Evolutionary conservation across 2,888 invertebrate species (phyloP), one percentile per base, ranked within the genome.

Genomic region (Salpingus planirostris): DNA sequence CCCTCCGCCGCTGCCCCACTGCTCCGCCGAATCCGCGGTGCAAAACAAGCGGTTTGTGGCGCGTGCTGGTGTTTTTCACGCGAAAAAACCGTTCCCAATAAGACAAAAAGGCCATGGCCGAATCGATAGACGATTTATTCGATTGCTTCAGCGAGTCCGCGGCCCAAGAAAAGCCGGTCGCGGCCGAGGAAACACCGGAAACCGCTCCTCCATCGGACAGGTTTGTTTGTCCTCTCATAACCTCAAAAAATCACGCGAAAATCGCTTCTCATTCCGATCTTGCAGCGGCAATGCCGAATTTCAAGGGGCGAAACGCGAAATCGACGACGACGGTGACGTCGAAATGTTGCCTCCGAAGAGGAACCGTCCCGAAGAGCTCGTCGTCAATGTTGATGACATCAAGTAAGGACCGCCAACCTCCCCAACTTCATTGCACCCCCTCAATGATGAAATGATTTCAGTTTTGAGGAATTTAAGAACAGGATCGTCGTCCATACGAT

Each of bases 401-500:
- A 62, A 64, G 64, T 64, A 47, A 39, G 48, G 29, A 8, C 22
- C 12, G 27, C 29, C 12, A 15, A 25, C 12, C n/a, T 12, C 25
- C 11, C 15, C 11, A 7, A 13, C 13, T 4, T n/a, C 5, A 2
- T 21, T 13, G 2, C 27, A 11, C 7, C n/a, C 11, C 25, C 13
- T 23, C 13, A 13, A 10, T 11, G 1, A 5, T 30, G 34, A 30
- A 32, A 23, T 31, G 31, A 27, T 54, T 69, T 52, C 54, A 87
- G 85, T 52, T 66, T 85, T 44, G 81, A 85, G 26, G 80, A 85
- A 36, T 67, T 86, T 21, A 75, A 78, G 39, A 80, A 88, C 6
- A 75, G 91, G 31, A 89, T 95, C 44, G 77, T 83, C 31, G 79
- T 95, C 12, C 91, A 93, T 59, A 82, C 82, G 2, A 75, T 97